Conservation (phyloP, 2,888 invertebrate species). For the Acleris holmiana region DNA sequence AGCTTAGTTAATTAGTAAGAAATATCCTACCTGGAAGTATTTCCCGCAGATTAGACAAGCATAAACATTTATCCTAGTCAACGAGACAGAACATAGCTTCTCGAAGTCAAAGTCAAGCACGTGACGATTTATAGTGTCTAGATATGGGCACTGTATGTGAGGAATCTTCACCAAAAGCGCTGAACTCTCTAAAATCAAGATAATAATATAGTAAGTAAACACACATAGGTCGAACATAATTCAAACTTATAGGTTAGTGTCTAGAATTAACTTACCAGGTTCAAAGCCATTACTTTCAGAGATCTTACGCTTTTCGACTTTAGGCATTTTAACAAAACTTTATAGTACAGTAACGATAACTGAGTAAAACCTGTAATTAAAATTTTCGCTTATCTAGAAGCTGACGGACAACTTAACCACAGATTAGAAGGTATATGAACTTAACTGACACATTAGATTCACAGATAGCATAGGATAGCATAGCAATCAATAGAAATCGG, state of each 20-base stretch:
- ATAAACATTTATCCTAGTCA: slow-evolving; percentile 99
- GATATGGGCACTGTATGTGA: slow-evolving; percentile 94
- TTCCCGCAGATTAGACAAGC: slow-evolving; percentile 99
- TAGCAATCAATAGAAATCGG: no score
- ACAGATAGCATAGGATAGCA: no score
- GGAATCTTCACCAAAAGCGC: slow-evolving; percentile 57
- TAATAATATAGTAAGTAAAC: neutral
- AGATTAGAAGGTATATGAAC: no score
- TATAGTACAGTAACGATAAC: neutral
- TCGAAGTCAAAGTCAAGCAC: slow-evolving; percentile 99
- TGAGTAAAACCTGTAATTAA: no score
- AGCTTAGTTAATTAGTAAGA: slow-evolving; percentile 51
- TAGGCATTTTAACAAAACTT: slow-evolving; percentile 51
- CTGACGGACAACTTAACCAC: no score
- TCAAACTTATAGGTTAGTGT: slow-evolving; percentile 44
- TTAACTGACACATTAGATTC: no score
- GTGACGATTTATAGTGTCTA: slow-evolving; percentile 99
- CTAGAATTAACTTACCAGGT: slow-evolving; percentile 51
- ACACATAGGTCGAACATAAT: neutral
- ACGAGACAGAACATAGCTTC: slow-evolving; percentile 98
- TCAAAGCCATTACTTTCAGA: slow-evolving; percentile 60
- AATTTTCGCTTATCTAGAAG: neutral
- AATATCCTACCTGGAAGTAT: slow-evolving; percentile 89
- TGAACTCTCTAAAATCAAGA: slow-evolving; percentile 47
- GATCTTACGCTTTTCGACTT: slow-evolving; percentile 60